Evolutionary conservation across 2,797 vertebrate genomes (phyloP).

Genomic region (Hylomyscus alleni): DNA sequence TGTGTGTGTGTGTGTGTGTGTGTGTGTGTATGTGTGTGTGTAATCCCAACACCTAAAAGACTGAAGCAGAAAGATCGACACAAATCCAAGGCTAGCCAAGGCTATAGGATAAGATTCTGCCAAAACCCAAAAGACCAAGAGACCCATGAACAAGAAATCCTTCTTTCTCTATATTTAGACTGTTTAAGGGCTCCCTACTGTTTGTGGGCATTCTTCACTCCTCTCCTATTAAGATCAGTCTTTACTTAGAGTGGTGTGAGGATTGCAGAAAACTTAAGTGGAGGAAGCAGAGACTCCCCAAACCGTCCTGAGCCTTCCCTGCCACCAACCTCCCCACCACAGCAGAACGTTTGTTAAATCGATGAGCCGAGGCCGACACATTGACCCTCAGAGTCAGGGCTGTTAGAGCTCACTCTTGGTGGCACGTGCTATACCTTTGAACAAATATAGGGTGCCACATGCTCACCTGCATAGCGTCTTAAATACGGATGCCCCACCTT

Average conservation of each 20-base stretch:
- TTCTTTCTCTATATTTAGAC: slow-evolving; percentile 35
- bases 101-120: not conserved
- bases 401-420: not conserved
- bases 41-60: not conserved
- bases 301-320: not conserved
- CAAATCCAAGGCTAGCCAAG: not conserved
- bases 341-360: not conserved
- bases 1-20: no score
- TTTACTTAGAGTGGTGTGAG: not conserved
- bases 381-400: not conserved
- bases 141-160: not conserved
- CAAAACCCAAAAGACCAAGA: not conserved
- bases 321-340: not conserved
- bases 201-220: not conserved
- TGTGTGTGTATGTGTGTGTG: not conserved
- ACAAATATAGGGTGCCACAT: not conserved
- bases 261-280: not conserved
- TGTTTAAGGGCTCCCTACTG: not conserved
- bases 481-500: not conserved
- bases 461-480: not conserved
- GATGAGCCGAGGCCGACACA: no score
- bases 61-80: not conserved
- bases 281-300: not conserved
- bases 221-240: not conserved
- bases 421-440: not conserved